A percentile compares a stretch with the other conserved stretches of the same genome.
These are phyloP conservation scores for Crossaster papposus DNA, from an alignment of 53 echinoderm and acorn worm genomes.

Conservation along the genomic window DNA sequence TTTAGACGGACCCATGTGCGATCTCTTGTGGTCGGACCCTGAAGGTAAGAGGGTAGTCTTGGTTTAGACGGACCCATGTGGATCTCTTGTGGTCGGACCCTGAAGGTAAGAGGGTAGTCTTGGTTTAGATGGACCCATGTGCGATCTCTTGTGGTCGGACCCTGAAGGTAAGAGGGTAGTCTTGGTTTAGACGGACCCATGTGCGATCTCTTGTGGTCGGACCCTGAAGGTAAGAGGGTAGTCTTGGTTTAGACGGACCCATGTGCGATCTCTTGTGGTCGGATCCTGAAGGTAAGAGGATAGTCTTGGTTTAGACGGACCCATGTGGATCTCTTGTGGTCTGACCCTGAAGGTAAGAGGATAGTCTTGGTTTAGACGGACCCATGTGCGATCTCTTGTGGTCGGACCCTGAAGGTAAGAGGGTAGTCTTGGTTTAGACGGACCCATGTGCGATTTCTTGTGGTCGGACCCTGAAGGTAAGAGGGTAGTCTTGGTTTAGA, in stretches of 20 bases:
- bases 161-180: constrained; percentile 79
- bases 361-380: constrained; percentile 69
- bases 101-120: constrained; percentile 70
- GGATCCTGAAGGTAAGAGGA: constrained; percentile 88
- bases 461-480: constrained; percentile 99
- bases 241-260: constrained; percentile 82
- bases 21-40: constrained; percentile 98
- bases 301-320: constrained; percentile 76
- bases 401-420: constrained; percentile 97
- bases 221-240: constrained; percentile 85
- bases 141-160: constrained; percentile 98
- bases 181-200: constrained; percentile 94
- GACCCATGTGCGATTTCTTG: constrained; percentile 98
- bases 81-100: constrained; percentile 99
- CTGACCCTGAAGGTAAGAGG: constrained; percentile 92
- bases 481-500: constrained; percentile 47
- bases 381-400: constrained; percentile 99
- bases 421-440: constrained; percentile 61
- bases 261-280: constrained; percentile 99
- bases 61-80: constrained; percentile 99
- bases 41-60: constrained; percentile 69
- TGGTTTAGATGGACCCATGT: constrained; percentile 99
- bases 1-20: constrained; percentile 99
- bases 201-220: constrained; percentile 99
- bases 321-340: constrained; percentile 99